Conservation (phyloP, 1,140 invertebrate genomes). For the Zaprionus camerounensis region DNA sequence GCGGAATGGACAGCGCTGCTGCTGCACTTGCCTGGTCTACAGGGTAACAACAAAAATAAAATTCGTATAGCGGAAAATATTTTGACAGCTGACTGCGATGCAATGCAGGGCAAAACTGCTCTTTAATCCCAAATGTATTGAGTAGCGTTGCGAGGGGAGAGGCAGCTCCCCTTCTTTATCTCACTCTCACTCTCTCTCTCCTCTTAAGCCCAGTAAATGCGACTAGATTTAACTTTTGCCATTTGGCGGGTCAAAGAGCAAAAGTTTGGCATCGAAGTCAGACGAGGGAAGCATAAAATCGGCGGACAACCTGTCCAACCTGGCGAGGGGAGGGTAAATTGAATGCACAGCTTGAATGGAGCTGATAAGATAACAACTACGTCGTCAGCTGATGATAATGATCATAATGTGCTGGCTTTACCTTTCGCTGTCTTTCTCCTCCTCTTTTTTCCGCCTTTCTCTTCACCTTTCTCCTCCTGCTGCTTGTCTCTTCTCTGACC, state of each 20-base stretch:
- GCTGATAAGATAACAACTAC: conserved; percentile 60
- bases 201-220: conserved; percentile 65
- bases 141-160: neutral
- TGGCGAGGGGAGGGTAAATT: conserved; percentile 42
- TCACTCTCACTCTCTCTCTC: neutral
- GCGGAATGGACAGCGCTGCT: neutral
- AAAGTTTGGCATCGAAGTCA: conserved; percentile 40
- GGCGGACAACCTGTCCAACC: conserved; percentile 64
- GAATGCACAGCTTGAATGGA: conserved; percentile 48
- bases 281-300: conserved; percentile 29
- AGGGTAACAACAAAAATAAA: conserved; percentile 1
- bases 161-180: neutral
- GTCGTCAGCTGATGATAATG: conserved; percentile 52
- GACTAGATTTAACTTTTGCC: conserved; percentile 72
- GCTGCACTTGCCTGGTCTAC: neutral
- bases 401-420: conserved; percentile 64
- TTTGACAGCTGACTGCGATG: conserved; percentile 3
- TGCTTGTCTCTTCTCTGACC: conserved; percentile 36
- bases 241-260: conserved; percentile 41
- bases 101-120: neutral
- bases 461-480: conserved; percentile 17
- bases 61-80: neutral
- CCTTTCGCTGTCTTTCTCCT: conserved; percentile 46
- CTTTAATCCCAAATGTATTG: conserved; percentile 2
- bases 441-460: conserved; percentile 15